Conservation (phyloP, 1,140 invertebrate species). For the Drosophila bocki region DNA sequence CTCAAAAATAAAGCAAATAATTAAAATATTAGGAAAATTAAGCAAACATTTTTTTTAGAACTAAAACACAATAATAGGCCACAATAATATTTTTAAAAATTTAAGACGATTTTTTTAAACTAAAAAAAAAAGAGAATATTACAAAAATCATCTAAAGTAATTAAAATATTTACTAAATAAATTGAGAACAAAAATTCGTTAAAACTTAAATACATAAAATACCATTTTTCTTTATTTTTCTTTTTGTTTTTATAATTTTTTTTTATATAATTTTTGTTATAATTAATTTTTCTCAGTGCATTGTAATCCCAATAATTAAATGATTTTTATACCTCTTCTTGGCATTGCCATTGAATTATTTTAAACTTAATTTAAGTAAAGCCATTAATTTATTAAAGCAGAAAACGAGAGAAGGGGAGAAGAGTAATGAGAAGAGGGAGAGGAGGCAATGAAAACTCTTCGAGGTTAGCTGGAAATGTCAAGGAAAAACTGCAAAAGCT, state of each 20-base stretch:
- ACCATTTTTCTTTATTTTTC: background rate
- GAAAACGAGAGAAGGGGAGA: background rate
- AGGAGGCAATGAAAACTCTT: background rate
- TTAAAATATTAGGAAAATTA: background rate
- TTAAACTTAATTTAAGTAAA: slow-evolving; percentile 57
- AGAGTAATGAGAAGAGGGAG: background rate
- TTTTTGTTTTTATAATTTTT: no score
- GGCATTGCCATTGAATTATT: slow-evolving; percentile 4
- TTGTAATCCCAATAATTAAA: background rate
- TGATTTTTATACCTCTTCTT: background rate
- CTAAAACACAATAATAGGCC: background rate
- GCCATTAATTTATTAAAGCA: slow-evolving; percentile 60
- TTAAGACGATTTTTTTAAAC: no score
- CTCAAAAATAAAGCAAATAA: background rate
- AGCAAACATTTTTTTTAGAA: background rate
- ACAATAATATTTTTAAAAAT: no score
- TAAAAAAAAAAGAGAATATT: no score
- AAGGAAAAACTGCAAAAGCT: slow-evolving; percentile 30
- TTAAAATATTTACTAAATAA: no score
- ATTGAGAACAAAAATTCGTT: background rate
- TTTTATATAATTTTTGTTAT: no score
- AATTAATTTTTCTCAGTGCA: background rate
- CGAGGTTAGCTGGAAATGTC: slow-evolving; percentile 45
- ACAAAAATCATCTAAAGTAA: no score
- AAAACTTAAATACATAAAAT: background rate